Evolutionary conservation across 2,888 invertebrate genomes (phyloP), one percentile per base, ranked within the genome.

Genomic region (Amphipoea oculea): DNA sequence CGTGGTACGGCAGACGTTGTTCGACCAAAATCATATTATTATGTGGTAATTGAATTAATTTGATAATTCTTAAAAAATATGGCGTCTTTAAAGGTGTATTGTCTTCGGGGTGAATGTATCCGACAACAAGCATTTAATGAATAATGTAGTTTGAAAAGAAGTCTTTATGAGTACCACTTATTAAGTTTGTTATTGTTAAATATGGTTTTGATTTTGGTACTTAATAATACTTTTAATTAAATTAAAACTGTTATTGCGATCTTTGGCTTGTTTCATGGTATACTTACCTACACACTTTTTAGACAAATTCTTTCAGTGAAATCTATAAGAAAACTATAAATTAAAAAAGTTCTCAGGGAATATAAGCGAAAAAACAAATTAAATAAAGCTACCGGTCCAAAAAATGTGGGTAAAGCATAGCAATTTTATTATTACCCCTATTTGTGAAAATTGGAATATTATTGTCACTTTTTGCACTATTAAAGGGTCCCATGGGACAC

Each of bases 381-480:
- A 4, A 68, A 71, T 68, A 65, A 62, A 71, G 57, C 82, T 78
- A 68, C 77, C 40, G 73, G 14, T 45, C 62, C 48, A 62, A 65
- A 71, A 76, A 65, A 57, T 75, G 51, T 62, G 6, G 17, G 60
- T 20, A 63, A 42, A 54, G 67, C 66, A 68, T 72, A 86, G 85
- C 88, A 89, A 90, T 90, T 90, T 85, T 73, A 85, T 76, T 73
- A 78, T 71, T 75, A 81, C 77, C 73, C 57, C 67, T 81, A 76
- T 87, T 88, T 88, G 73, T 65, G 78, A 86, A 90, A 91, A 90
- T 90, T 88, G 83, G 87, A 81, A 90, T 88, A 92, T 91, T 90
- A 92, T 92, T 91, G 89, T 89, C 90, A 92, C 89, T 90, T 92
- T 91, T 90, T 89, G 87, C 85, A 86, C 84, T 85, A 84, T 86